Conservation (phyloP, 2,797 vertebrate species). For the Enteromius argenteus region DNA sequence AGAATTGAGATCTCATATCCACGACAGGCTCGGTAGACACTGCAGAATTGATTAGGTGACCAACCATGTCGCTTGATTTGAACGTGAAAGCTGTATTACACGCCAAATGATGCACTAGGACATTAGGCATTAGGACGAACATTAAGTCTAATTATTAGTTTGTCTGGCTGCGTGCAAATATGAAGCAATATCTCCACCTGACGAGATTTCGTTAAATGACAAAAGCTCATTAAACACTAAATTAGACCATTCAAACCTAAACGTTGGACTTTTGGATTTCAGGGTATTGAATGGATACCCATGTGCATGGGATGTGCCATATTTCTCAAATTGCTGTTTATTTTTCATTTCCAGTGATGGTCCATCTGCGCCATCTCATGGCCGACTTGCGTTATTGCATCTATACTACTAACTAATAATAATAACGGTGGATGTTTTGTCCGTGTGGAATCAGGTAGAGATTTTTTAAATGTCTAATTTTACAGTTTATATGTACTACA, state of each 20-base stretch:
- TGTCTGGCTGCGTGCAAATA: neutral
- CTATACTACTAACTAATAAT: no score
- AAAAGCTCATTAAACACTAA: conserved; percentile 1
- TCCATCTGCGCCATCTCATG: neutral
- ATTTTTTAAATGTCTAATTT: neutral
- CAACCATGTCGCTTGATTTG: conserved; percentile 13
- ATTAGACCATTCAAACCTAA: neutral
- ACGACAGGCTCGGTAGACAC: neutral
- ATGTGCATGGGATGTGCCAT: neutral
- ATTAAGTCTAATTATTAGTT: conserved; percentile 4
- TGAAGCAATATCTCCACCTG: neutral
- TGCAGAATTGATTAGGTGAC: conserved; percentile 35
- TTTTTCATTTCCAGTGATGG: neutral
- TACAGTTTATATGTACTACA: neutral
- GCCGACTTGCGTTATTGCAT: neutral
- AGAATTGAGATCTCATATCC: conserved; percentile 47
- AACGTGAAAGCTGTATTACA: neutral
- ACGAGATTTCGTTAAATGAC: neutral
- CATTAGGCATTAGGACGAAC: neutral
- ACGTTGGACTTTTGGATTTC: conserved; percentile 20
- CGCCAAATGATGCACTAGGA: neutral
- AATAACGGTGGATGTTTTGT: neutral
- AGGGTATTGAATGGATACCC: neutral
- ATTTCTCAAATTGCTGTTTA: neutral
- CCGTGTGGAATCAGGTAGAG: neutral